phyloP scores from a whole-genome alignment of 2,888 invertebrate genomes.

The Embidobia sp. region DNA sequence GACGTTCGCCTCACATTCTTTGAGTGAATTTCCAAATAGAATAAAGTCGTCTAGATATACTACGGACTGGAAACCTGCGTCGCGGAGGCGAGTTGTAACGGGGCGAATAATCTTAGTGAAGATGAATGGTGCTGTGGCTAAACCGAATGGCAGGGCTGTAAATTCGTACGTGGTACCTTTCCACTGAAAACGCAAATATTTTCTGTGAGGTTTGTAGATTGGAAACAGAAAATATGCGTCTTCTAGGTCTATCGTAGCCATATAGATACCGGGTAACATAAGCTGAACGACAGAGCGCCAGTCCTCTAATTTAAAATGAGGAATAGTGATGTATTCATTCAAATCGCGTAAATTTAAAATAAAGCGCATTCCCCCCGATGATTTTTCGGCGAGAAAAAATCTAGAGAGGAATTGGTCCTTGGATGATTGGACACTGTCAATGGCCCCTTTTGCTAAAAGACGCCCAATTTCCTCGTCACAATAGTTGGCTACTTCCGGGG shows the following conservation, averaged over 20 bases:
- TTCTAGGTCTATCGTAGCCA: background rate
- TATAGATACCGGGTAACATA: constrained; percentile 8
- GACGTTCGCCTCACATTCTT: too few species aligned
- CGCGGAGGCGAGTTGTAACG: background rate
- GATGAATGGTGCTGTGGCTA: background rate
- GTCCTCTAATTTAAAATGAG: constrained; percentile 50
- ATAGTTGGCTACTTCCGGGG: background rate
- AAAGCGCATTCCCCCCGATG: constrained; percentile 29
- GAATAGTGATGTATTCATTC: constrained; percentile 11
- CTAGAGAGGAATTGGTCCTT: constrained; percentile 25
- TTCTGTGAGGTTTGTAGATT: background rate
- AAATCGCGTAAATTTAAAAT: constrained; percentile 19
- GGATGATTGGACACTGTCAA: background rate
- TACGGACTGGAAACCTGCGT: constrained; percentile 5
- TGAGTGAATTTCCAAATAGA: background rate
- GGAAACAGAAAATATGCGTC: background rate
- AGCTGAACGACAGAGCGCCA: constrained; percentile 6
- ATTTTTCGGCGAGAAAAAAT: constrained; percentile 38
- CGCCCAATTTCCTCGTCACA: background rate
- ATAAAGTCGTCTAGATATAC: constrained; percentile 33
- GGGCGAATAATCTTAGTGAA: background rate
- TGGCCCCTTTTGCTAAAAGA: constrained; percentile 6
- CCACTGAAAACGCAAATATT: background rate
- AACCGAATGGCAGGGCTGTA: background rate
- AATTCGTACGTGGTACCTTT: background rate